Evolutionary conservation across 1,140 invertebrate genomes (phyloP), one percentile per base, ranked within the genome.

Genomic region (Ectropis grisescens): DNA sequence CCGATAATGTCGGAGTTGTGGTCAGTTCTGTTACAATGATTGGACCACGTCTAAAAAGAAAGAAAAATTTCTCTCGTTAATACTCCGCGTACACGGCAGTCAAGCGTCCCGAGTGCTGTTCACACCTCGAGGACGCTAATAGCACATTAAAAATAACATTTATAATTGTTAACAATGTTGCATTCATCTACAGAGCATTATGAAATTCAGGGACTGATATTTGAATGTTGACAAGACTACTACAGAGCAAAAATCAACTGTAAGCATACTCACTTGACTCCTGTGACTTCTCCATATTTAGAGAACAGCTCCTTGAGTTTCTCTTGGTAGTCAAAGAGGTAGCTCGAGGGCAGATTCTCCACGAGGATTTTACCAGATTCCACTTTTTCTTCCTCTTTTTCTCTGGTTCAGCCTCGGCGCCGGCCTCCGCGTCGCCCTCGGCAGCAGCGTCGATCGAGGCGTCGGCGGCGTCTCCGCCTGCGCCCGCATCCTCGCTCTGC

Each of bases 11-110:
- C 56, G 75, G 72, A 68, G 74, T 78, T 62, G 69, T 74, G 70
- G 72, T 79, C 71, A 76, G 65, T 78, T 79, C 78, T 57, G 72
- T 82, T 55, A 82, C 72, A 76, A 82, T 80, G 74, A 79, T 78
- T 69, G 72, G 74, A 79, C 78, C 78, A 78, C 78, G 72, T 79
- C 78, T 82, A 78, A 68, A 82, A 82, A 79, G 57, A 79, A 75
- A 75, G 58, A 79, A 78, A 74, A 78, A n/a, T 71, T 64, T 58
- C 60, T 56, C 54, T 62, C 43, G 57, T 81, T 76, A 81, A 78
- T 78, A 67, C 59, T 75, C 59, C 64, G 65, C 54, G 15, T 29
- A 27, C 33, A 58, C 42, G 22, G 46, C 33, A 37, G 42, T 46
- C n/a, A n/a, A n/a, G n/a, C n/a, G 53, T 57, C 62, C 59, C 29